A percentile compares a stretch with the other conserved stretches of the same genome.
Conservation (phyloP, 2,113 vertebrate genomes). For the Pelobates fuscus region DNA sequence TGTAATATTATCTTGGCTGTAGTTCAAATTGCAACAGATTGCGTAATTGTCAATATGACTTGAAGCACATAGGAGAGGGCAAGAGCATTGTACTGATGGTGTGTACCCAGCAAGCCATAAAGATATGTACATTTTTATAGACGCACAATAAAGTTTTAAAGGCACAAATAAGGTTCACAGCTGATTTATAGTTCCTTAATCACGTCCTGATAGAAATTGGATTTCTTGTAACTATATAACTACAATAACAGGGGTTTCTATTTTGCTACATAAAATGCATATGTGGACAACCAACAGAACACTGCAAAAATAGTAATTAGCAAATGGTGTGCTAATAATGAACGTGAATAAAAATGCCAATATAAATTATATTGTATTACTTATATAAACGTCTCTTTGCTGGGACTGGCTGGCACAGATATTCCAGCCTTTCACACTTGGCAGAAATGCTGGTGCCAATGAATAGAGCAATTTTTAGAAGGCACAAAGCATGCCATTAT, state of each 20-base stretch:
- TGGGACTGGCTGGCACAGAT: background rate
- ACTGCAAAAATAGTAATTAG: too few species aligned
- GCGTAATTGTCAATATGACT: constrained; percentile 3
- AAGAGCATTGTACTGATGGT: background rate
- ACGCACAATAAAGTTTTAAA: background rate
- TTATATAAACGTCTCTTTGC: background rate
- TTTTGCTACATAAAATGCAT: too few species aligned
- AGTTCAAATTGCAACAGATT: constrained; percentile 1
- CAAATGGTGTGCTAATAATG: too few species aligned
- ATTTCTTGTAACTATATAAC: background rate
- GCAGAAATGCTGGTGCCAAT: background rate
- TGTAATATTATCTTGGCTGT: constrained; percentile 3
- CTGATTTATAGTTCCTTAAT: background rate
- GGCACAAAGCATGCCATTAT: background rate
- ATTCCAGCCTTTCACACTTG: background rate
- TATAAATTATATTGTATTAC: too few species aligned
- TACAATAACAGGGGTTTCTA: too few species aligned
- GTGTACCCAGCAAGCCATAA: background rate
- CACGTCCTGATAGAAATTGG: background rate
- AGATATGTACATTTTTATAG: background rate
- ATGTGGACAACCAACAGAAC: too few species aligned
- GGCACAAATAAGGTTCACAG: background rate
- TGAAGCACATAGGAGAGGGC: constrained; percentile 4
- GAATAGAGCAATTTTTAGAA: background rate
- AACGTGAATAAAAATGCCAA: too few species aligned